Conservation (phyloP, 2,888 invertebrate genomes). For the Lasioglossum villosulum region DNA sequence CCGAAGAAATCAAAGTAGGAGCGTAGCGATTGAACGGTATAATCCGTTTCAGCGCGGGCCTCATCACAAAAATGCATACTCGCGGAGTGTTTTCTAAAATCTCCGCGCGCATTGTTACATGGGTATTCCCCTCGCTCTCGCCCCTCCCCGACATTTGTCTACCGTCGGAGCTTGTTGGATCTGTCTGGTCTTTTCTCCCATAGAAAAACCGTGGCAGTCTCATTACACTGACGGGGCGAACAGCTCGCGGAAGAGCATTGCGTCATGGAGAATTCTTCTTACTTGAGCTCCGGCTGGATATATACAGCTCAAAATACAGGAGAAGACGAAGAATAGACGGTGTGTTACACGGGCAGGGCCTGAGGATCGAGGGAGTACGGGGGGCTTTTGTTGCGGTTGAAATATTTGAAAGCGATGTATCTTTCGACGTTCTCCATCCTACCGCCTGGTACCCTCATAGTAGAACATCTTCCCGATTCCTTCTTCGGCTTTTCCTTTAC, state of each 20-base stretch:
- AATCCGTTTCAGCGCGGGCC: not conserved
- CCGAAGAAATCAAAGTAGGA: not conserved
- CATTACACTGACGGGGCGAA: constrained; percentile 42
- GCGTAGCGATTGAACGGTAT: constrained; percentile 1
- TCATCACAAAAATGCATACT: constrained; percentile 35
- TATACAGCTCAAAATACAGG: constrained; percentile 37
- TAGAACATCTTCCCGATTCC: constrained; percentile 40
- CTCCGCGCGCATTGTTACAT: constrained; percentile 27
- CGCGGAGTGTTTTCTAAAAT: constrained; percentile 30
- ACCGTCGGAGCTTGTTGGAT: constrained; percentile 5
- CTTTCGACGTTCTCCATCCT: constrained; percentile 40
- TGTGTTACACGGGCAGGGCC: constrained; percentile 49
- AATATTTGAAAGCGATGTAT: constrained; percentile 69
- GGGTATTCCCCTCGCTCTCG: not conserved
- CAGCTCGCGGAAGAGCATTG: constrained; percentile 42
- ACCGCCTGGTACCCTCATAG: constrained; percentile 14
- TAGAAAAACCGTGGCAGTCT: constrained; percentile 38
- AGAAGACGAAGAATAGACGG: constrained; percentile 45
- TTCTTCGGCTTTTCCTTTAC: constrained; percentile 38
- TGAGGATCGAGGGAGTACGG: constrained; percentile 48
- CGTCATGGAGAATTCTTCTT: constrained; percentile 48
- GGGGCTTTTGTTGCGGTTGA: constrained; percentile 69
- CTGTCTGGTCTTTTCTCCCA: constrained; percentile 19
- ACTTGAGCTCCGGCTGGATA: constrained; percentile 12
- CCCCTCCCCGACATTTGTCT: constrained; percentile 12